Evolutionary conservation across 2,797 vertebrate genomes (phyloP), one percentile per base, ranked within the genome.

Genomic region (Octomys mimax): DNA sequence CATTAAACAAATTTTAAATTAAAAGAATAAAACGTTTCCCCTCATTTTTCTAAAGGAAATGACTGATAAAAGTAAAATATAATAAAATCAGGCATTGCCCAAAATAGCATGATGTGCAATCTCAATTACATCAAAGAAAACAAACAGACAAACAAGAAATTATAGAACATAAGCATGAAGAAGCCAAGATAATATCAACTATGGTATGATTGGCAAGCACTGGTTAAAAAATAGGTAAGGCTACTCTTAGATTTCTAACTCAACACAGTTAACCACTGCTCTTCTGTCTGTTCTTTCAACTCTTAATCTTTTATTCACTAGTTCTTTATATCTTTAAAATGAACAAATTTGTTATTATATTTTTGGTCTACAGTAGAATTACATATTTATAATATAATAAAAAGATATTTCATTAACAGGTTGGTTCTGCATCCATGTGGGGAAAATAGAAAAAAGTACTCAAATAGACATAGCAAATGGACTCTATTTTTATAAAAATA

Each of bases 301-400:
- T 98, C 97, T 98, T 97, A 87, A 97, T 75, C 96, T 98, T 98
- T 98, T 96, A 97, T 97, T 98, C 97, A 98, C 98, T 98, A 98
- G 95, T 98, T 97, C 98, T 98, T 96, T 97, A 97, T 93, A 97
- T 98, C 97, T 98, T 96, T 96, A 95, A 97, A 97, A 97, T 97
- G 98, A 98, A 98, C 97, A 97, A 97, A 97, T 97, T 97, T 97
- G 97, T 97, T 97, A 97, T 98, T 97, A 98, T 39, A 1, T 98
- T 99, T 99, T 99, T 99, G 99, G 99, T 99, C 99, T 99, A 99
- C 98, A 99, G 99, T 99, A 99, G 98, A 99, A 98, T 98, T 98
- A 99, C 98, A 98, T 98, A 96, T 98, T 97, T 97, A 98, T 87
- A 98, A 98, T 97, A 98, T 95, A 98, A 97, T 97, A 98, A 98